phyloP scores from a whole-genome alignment of 2,113 vertebrate genomes.

The Ailurus styani region DNA sequence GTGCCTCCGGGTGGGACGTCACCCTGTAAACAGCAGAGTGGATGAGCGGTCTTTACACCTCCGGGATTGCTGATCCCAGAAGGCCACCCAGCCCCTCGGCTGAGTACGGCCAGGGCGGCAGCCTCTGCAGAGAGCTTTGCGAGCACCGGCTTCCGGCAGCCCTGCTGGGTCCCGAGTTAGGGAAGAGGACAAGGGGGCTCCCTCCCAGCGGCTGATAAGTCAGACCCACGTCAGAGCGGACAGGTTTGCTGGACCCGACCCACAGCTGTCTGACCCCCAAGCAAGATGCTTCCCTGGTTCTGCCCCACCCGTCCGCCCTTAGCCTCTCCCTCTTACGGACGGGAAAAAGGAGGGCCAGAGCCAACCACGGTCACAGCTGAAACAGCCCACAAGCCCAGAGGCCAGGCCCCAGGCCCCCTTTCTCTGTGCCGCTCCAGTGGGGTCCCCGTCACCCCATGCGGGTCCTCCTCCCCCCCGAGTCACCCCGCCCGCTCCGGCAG shows the following conservation, averaged over 20 bases:
- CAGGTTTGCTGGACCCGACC: accelerated
- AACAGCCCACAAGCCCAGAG: accelerated
- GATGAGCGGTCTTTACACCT: not conserved
- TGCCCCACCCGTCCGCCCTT: not conserved
- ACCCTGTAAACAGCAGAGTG: no score
- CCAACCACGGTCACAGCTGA: accelerated
- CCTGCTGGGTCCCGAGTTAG: accelerated
- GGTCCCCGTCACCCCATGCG: no score
- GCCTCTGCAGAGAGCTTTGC: not conserved
- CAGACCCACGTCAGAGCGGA: accelerated
- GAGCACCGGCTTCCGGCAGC: accelerated
- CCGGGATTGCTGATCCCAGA: accelerated
- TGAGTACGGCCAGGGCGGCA: accelerated
- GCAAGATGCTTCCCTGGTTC: not conserved
- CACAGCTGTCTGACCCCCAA: accelerated
- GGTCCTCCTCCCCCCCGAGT: not conserved
- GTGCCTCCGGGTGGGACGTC: accelerated
- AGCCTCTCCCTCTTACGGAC: not conserved
- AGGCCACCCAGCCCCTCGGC: not conserved
- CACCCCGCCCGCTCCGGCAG: not conserved
- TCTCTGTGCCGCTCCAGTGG: not conserved
- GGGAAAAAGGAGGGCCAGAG: not conserved
- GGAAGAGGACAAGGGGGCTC: not conserved
- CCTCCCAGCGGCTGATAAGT: not conserved
- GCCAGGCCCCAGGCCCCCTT: not conserved